Conservation (phyloP, 2,113 vertebrate genomes). For the Dascyllus trimaculatus region DNA sequence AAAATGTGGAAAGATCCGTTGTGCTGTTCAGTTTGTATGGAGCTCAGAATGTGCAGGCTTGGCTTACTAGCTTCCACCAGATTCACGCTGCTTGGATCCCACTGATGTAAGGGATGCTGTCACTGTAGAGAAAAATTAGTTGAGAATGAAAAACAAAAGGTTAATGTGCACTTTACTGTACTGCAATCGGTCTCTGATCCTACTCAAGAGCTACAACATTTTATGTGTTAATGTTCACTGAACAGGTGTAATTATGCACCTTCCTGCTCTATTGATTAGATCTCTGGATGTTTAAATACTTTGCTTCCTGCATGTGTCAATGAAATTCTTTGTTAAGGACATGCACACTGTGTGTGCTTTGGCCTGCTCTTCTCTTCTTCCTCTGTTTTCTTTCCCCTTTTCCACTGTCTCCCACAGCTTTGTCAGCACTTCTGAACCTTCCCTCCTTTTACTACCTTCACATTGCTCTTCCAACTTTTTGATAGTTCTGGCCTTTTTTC, state of each 20-base stretch:
- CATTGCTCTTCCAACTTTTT: conserved; percentile 27
- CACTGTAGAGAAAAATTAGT: not conserved
- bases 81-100: not conserved
- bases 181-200: not conserved
- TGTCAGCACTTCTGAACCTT: conserved; percentile 35
- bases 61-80: too few relatives aligned
- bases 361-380: conserved; percentile 11
- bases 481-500: conserved; percentile 9
- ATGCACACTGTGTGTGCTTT: conserved; percentile 31
- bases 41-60: not conserved
- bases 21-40: not conserved
- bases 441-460: conserved; percentile 10
- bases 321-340: conserved; percentile 59
- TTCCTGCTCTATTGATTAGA: conserved; percentile 55
- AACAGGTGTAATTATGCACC: conserved; percentile 30
- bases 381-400: conserved; percentile 30
- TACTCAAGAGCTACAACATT: not conserved
- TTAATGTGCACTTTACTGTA: not conserved
- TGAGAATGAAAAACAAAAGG: not conserved
- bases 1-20: not conserved
- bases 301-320: conserved; percentile 52
- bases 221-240: conserved; percentile 17
- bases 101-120: not conserved
- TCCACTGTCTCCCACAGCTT: conserved; percentile 37
- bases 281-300: conserved; percentile 47